Conservation (phyloP, 2,888 invertebrate genomes). For the Nomada fabriciana region DNA sequence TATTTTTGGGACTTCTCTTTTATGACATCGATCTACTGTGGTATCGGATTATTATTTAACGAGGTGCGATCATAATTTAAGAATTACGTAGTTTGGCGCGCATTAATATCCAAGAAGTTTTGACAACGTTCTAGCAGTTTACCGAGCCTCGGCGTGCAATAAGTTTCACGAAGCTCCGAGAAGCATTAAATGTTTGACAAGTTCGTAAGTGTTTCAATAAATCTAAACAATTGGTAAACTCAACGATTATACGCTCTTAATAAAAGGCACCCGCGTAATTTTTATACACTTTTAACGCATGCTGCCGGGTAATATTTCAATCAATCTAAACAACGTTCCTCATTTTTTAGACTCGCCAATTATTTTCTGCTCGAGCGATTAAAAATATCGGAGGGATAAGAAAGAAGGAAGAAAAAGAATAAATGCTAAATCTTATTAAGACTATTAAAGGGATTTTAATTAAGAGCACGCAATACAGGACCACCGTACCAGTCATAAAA, state of each 20-base stretch:
- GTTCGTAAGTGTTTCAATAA: too few species aligned
- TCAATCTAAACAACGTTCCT: neutral
- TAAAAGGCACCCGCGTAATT: neutral
- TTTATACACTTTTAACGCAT: neutral
- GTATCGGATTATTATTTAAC: neutral
- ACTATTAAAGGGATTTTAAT: too few species aligned
- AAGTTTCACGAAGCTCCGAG: neutral
- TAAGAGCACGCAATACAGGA: too few species aligned
- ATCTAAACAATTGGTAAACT: neutral
- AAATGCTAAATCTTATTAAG: too few species aligned
- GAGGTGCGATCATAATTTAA: too few species aligned
- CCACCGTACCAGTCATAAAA: neutral
- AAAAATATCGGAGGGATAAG: neutral
- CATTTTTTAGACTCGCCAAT: neutral
- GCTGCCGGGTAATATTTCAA: neutral
- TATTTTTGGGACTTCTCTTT: too few species aligned
- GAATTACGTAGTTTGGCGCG: neutral
- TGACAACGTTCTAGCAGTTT: neutral
- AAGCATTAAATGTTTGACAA: too few species aligned
- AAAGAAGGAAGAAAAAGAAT: neutral
- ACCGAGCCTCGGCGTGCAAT: neutral
- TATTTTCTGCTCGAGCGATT: neutral
- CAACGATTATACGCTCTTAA: neutral
- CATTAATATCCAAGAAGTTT: neutral
- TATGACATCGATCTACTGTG: neutral